Base-by-base conservation (phyloP, 2,888 invertebrate genomes). In the Aphrophora alni region DNA sequence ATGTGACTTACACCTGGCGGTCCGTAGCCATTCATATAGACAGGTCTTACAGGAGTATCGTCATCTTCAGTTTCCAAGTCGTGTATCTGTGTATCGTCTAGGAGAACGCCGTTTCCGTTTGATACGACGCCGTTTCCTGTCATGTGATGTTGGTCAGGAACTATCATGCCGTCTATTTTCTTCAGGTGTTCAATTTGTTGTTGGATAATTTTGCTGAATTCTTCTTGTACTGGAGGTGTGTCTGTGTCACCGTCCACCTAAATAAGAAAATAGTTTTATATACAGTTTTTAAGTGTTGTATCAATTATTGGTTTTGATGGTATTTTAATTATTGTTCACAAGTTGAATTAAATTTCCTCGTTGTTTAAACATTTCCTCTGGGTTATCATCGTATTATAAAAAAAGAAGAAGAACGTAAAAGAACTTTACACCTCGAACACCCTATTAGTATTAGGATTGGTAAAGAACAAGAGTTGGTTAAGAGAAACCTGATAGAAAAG, bases 161-260 rank as follows among this genome's bases (percentile, higher is more conserved):
- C 82, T 7, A 82, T 84, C 80, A 83, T 82, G 70, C 83, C 84
- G 69, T 84, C 82, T 0, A 75, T 81, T 76, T 83, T 81, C 38
- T 79, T 79, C 38, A 84, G 74, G 21, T 82, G 77, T 59, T 84
- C 84, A 87, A 95, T 92, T 86, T 95, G 92, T 83, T 93, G 92
- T 24, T 92, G 89, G 28, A 95, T 90, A 0, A 93, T 92, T 28
- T 92, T 90, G 77, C 92, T 92, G 88, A 96, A 96, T 87, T 95
- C 95, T 28, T 92, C 90, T 86, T 95, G 94, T 0, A 96, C 96
- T 8, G 93, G 93, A 0, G 91, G 89, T 8, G 93, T 92, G 85
- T 96, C 96, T 0, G 96, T 95, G 86, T 96, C 96, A 0, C 96
- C 96, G 86, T 96, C 96, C 81, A 96, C 94, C 95, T 95, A 83